A percentile compares a stretch with the other conserved stretches of the same genome.
phyloP scores from a whole-genome alignment of 2,113 vertebrate species.

The Girardinichthys multiradiatus region DNA sequence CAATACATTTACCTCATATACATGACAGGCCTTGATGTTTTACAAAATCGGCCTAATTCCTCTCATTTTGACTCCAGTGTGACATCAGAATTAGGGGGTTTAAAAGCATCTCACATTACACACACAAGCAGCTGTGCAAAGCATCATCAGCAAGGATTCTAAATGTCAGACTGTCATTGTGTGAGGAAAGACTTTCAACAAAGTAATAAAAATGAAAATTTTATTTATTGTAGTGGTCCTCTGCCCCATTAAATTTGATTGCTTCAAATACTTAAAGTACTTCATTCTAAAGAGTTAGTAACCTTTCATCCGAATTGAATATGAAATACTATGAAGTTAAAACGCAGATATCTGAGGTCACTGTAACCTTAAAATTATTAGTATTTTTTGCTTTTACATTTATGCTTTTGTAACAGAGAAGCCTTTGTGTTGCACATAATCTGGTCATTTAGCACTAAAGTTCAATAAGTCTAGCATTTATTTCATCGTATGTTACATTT shows the following conservation, averaged over 20 bases:
- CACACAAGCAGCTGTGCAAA: not conserved
- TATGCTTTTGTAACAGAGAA: not conserved
- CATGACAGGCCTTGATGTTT: not conserved
- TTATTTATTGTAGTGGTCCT: not conserved
- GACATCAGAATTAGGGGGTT: not conserved
- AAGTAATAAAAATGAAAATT: not conserved
- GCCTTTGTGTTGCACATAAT: not conserved
- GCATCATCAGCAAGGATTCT: not conserved
- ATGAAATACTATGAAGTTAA: not conserved
- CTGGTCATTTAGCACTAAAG: not conserved
- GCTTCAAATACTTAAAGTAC: not conserved
- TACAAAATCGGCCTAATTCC: not conserved
- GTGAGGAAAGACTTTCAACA: not conserved
- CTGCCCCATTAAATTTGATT: not conserved
- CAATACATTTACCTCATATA: too few species aligned
- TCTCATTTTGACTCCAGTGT: not conserved
- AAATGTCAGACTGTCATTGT: not conserved
- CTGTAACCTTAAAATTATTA: not conserved
- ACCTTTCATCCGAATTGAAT: not conserved
- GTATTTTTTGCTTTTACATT: not conserved
- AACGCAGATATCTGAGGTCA: not conserved
- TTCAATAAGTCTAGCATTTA: not conserved
- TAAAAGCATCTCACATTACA: not conserved
- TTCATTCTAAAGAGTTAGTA: not conserved
- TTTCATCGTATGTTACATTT: conserved; percentile 20